These are phyloP conservation scores for Antennarius striatus DNA, from an alignment of 2,113 vertebrate species.

Conservation along the genomic window DNA sequence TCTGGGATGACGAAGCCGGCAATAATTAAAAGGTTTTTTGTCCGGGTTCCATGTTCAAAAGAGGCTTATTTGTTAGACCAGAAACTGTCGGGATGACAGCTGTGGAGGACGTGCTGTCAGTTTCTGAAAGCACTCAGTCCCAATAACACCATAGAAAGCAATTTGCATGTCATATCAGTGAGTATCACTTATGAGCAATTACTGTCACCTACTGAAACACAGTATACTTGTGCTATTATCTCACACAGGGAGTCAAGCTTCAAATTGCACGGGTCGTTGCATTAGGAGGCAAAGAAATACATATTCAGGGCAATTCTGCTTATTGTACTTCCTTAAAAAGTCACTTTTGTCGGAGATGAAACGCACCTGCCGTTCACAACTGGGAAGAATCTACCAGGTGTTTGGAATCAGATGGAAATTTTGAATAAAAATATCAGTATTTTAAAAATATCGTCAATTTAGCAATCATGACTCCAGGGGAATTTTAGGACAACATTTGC, in stretches of 20 bases:
- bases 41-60: too few relatives aligned
- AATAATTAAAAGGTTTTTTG: neutral
- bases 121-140: conserved; percentile 45
- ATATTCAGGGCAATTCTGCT: conserved; percentile 19
- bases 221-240: conserved; percentile 44
- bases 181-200: conserved; percentile 63
- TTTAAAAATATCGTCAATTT: neutral
- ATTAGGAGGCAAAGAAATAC: conserved; percentile 40
- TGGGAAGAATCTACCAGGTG: neutral
- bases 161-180: conserved; percentile 53
- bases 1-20: neutral
- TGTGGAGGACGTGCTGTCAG: conserved; percentile 34
- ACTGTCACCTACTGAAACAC: conserved; percentile 50
- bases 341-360: conserved; percentile 14
- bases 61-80: conserved; percentile 14
- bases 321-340: conserved; percentile 23
- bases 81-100: conserved; percentile 12
- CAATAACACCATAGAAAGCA: conserved; percentile 30
- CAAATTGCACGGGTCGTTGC: conserved; percentile 37
- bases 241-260: conserved; percentile 33
- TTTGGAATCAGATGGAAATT: conserved; percentile 11
- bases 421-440: neutral
- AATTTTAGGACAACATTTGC: neutral
- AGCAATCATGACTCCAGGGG: neutral
- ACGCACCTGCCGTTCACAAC: conserved; percentile 9